These are phyloP conservation scores for Drosophila parvula DNA, from an alignment of 1,140 invertebrate genomes.

Conservation along the genomic window DNA sequence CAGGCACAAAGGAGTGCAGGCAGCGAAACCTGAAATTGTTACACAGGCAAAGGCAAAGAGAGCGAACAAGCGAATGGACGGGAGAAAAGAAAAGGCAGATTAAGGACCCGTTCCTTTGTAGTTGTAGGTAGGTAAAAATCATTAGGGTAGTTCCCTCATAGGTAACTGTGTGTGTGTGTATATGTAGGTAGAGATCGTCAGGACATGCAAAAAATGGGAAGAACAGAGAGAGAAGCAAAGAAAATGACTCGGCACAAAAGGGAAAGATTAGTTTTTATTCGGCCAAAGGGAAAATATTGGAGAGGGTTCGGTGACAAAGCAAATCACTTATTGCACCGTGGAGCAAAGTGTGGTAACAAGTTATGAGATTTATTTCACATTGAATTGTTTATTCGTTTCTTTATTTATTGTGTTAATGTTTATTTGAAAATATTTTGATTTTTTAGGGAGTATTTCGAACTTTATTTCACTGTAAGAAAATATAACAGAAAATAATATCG, in stretches of 20 bases:
- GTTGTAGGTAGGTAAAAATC: constrained; percentile 45
- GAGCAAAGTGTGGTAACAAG: neutral
- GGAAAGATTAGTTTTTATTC: constrained; percentile 34
- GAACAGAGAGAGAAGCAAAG: constrained; percentile 23
- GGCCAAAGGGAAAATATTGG: constrained; percentile 10
- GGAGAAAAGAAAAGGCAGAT: constrained; percentile 66
- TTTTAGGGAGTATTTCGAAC: too few species aligned
- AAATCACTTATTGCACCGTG: constrained; percentile 42
- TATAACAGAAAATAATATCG: too few species aligned
- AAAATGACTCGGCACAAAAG: constrained; percentile 30
- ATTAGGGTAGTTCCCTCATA: constrained; percentile 46
- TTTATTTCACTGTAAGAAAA: too few species aligned
- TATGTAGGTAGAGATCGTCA: constrained; percentile 39
- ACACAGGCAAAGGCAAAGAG: constrained; percentile 37
- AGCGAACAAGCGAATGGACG: constrained; percentile 36
- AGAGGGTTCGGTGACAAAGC: constrained; percentile 7
- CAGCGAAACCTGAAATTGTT: constrained; percentile 63
- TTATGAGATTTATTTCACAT: neutral
- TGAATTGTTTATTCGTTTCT: neutral
- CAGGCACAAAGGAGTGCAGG: constrained; percentile 18
- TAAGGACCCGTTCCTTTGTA: constrained; percentile 81
- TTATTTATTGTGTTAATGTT: too few species aligned
- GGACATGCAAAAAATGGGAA: constrained; percentile 44
- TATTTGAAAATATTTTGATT: neutral
- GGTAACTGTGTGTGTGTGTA: constrained; percentile 15